Evolutionary conservation across 2,888 invertebrate species (phyloP).

Genomic region (Hirudinaria manillensis): DNA sequence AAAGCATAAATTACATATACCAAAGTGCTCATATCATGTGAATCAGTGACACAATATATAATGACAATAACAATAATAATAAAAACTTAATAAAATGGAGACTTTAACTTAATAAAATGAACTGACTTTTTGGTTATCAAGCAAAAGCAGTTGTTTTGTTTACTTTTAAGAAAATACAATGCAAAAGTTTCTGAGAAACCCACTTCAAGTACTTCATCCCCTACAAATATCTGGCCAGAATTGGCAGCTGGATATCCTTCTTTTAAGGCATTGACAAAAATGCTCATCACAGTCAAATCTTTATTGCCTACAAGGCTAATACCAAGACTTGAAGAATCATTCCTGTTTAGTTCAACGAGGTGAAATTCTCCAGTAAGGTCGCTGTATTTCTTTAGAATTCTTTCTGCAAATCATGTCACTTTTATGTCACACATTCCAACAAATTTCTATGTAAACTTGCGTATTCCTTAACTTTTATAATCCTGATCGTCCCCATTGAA

Average conservation of each 20-base stretch:
- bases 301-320: conserved; percentile 88
- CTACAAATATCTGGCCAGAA: conserved; percentile 68
- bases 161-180: not conserved
- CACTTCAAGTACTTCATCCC: conserved; percentile 91
- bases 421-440: no score
- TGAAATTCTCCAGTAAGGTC: conserved; percentile 63
- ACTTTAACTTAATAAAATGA: no score
- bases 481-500: no score
- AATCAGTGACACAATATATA: no score
- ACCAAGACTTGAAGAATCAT: conserved; percentile 62
- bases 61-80: no score
- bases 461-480: no score
- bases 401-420: conserved; percentile 16
- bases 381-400: conserved; percentile 75
- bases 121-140: no score
- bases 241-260: conserved; percentile 76
- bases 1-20: no score
- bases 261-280: conserved; percentile 88
- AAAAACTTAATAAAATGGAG: no score
- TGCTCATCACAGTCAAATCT: conserved; percentile 88
- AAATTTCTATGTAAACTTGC: no score
- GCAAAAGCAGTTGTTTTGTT: no score
- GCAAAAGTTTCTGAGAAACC: not conserved
- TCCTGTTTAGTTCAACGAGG: conserved; percentile 70
- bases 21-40: no score